Percentiles rank a stretch among this genome's conserved stretches.
Conservation (phyloP, 2,888 invertebrate species). For the Platycheirus albimanus region DNA sequence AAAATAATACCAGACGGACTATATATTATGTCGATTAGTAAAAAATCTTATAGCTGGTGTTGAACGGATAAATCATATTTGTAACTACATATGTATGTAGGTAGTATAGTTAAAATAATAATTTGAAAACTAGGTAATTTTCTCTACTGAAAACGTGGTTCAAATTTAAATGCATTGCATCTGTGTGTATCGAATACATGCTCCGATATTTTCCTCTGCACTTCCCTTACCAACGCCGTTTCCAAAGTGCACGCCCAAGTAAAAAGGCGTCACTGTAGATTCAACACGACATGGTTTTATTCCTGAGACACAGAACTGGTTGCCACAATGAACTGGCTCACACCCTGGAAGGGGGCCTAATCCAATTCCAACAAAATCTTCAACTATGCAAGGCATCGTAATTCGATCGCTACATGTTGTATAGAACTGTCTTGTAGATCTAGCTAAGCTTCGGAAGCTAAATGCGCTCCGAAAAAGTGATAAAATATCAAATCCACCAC, state of each 20-base stretch:
- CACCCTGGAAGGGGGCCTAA: conserved; percentile 84
- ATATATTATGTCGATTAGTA: no score
- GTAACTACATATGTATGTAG: no score
- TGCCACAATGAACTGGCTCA: conserved; percentile 91
- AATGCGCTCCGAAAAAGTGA: conserved; percentile 80
- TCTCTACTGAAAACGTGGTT: no score
- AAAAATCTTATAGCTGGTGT: no score
- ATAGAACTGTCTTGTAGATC: conserved; percentile 77
- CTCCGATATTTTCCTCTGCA: conserved; percentile 92
- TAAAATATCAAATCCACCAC: conserved; percentile 81
- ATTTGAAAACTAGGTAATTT: no score
- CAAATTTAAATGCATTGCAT: conserved; percentile 85
- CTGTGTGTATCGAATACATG: conserved; percentile 90
- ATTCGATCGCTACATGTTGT: conserved; percentile 87
- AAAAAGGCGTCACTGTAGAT: conserved; percentile 90
- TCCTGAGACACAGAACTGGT: conserved; percentile 86
- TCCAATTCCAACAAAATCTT: conserved; percentile 89
- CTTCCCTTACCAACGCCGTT: conserved; percentile 86
- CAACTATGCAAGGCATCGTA: conserved; percentile 92
- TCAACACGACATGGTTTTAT: conserved; percentile 85
- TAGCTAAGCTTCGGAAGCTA: conserved; percentile 71
- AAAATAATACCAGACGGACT: no score
- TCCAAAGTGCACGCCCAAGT: conserved; percentile 90
- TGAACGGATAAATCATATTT: no score
- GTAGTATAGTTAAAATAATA: no score